Conservation (phyloP, 2,888 invertebrate species). For the Augochlorella aurata region DNA sequence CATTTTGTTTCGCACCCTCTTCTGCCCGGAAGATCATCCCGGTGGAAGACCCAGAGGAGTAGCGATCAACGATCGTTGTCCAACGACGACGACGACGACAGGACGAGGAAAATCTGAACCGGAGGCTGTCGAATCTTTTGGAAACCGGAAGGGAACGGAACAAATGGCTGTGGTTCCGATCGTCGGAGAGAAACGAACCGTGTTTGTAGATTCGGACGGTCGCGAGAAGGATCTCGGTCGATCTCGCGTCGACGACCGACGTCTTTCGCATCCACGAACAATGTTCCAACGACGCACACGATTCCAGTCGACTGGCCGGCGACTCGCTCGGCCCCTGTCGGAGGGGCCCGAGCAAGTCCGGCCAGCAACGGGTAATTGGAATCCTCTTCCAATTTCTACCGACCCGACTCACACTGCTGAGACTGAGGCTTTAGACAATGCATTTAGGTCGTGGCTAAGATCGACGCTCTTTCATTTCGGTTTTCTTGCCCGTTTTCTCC, state of each 20-base stretch:
- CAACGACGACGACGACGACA: not conserved
- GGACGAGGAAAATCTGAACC: not conserved
- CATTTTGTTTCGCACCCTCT: not conserved
- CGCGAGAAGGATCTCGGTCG: not conserved
- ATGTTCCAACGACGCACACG: not conserved
- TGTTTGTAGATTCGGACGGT: not conserved
- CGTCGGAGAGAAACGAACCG: not conserved
- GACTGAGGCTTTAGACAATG: constrained; percentile 51
- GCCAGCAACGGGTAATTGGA: constrained; percentile 17
- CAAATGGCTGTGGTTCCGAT: not conserved
- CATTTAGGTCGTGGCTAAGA: constrained; percentile 37
- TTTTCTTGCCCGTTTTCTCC: not conserved
- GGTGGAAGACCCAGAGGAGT: not conserved
- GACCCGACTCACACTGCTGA: constrained; percentile 45
- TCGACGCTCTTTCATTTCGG: constrained; percentile 27
- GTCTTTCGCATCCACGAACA: not conserved
- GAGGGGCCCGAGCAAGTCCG: not conserved
- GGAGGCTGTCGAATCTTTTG: not conserved
- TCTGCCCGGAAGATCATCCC: not conserved
- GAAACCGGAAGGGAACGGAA: not conserved
- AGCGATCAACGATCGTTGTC: constrained; percentile 2
- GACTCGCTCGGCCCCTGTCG: not conserved
- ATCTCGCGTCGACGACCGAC: not conserved
- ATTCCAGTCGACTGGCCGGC: not conserved
- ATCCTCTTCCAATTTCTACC: constrained; percentile 55